Conservation (phyloP, 2,888 invertebrate species). For the Altica lythri region DNA sequence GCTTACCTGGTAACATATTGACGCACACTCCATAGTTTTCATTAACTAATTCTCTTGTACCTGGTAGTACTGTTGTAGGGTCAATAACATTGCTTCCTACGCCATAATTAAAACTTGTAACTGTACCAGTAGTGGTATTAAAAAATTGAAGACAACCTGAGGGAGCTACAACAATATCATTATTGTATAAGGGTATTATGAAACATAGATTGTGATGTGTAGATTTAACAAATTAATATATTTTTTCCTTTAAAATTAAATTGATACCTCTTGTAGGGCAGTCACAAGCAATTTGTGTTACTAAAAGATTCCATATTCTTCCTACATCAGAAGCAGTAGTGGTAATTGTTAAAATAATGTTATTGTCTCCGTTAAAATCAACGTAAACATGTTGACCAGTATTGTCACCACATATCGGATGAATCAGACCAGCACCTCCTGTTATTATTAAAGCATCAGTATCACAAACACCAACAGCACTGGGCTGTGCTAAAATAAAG, state of each 20-base stretch:
- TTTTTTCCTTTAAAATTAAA: too few species aligned
- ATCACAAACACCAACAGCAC: slow-evolving; percentile 70
- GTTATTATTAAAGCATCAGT: slow-evolving; percentile 72
- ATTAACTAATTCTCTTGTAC: slow-evolving; percentile 73
- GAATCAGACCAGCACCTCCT: slow-evolving; percentile 70
- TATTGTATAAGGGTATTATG: neutral
- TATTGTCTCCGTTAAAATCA: slow-evolving; percentile 69
- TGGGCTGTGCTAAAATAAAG: slow-evolving; percentile 71
- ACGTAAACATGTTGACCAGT: slow-evolving; percentile 77
- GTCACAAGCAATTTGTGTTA: slow-evolving; percentile 73
- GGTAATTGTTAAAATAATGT: slow-evolving; percentile 68
- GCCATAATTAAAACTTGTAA: slow-evolving; percentile 77
- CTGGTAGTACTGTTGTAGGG: slow-evolving; percentile 49
- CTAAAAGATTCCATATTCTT: slow-evolving; percentile 75
- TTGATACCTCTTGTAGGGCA: slow-evolving; percentile 71
- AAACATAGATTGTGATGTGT: neutral
- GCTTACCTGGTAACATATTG: slow-evolving; percentile 63
- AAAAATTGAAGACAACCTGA: slow-evolving; percentile 78
- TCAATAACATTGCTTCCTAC: slow-evolving; percentile 52
- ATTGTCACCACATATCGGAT: slow-evolving; percentile 80
- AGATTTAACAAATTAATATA: too few species aligned
- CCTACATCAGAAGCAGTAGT: slow-evolving; percentile 62
- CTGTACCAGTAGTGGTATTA: slow-evolving; percentile 64
- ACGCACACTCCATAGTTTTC: slow-evolving; percentile 79
- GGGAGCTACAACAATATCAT: slow-evolving; percentile 68